Evolutionary conservation across 2,113 vertebrate genomes (phyloP).

Genomic region (Probosciger aterrimus): DNA sequence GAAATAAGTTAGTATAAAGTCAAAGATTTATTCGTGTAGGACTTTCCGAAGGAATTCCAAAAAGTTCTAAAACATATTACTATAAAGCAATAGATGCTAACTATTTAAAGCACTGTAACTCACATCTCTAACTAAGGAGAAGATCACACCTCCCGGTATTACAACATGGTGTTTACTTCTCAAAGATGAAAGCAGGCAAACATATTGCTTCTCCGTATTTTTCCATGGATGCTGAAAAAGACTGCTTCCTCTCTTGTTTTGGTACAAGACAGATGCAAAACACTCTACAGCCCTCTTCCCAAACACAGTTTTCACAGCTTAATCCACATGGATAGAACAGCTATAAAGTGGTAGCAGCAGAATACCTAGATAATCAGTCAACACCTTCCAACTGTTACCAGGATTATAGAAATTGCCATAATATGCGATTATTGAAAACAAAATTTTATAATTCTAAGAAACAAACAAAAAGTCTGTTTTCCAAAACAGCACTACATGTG

Average conservation of each 20-base stretch:
- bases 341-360: neutral
- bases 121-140: neutral
- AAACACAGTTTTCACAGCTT: neutral
- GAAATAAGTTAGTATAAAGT: neutral
- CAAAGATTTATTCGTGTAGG: neutral
- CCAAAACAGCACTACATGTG: neutral
- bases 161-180: neutral
- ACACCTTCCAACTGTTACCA: neutral
- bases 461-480: neutral
- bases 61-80: neutral
- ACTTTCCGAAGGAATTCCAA: neutral
- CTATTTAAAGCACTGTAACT: neutral
- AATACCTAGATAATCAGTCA: neutral
- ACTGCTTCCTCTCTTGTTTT: neutral
- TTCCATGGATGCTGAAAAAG: neutral
- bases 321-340: neutral
- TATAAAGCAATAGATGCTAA: neutral
- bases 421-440: neutral
- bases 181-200: neutral
- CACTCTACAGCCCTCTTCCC: neutral
- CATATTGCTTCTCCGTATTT: neutral
- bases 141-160: neutral
- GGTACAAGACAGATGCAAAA: neutral
- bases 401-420: neutral
- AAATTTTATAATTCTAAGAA: neutral